Percentiles rank a stretch among this genome's conserved stretches.
These are phyloP conservation scores for Trachelus iudaicus DNA, from an alignment of 2,888 invertebrate species.

Conservation along the genomic window DNA sequence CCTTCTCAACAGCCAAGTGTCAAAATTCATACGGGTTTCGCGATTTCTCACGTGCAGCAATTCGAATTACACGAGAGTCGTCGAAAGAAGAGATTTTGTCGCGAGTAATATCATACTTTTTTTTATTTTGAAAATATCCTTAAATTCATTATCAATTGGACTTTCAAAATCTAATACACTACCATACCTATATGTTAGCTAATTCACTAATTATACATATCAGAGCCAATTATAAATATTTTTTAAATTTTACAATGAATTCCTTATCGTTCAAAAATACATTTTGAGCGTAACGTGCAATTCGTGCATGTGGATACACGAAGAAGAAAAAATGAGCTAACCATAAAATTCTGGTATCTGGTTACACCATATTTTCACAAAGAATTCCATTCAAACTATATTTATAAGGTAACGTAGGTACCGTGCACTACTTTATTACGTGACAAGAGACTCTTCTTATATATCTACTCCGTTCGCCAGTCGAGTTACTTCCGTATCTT, in stretches of 20 bases:
- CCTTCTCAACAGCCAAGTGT: background rate
- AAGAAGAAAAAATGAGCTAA: background rate
- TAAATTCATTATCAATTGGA: background rate
- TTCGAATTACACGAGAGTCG: background rate
- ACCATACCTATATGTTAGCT: too few species aligned
- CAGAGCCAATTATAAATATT: too few species aligned
- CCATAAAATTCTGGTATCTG: background rate
- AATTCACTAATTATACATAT: too few species aligned
- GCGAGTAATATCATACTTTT: background rate
- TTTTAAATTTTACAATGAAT: too few species aligned
- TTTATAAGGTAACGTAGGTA: background rate
- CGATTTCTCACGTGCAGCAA: background rate
- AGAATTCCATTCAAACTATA: background rate
- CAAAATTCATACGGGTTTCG: background rate
- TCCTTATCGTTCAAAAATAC: too few species aligned
- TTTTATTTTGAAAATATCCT: background rate
- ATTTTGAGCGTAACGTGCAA: background rate
- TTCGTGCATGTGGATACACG: background rate
- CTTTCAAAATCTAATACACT: background rate
- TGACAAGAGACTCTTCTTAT: background rate
- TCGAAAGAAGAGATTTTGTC: background rate
- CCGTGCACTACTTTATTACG: background rate
- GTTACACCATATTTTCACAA: background rate
- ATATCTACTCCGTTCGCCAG: background rate
- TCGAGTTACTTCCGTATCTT: background rate